Conservation (phyloP, 2,888 invertebrate species). For the Pemphredon lugubris region DNA sequence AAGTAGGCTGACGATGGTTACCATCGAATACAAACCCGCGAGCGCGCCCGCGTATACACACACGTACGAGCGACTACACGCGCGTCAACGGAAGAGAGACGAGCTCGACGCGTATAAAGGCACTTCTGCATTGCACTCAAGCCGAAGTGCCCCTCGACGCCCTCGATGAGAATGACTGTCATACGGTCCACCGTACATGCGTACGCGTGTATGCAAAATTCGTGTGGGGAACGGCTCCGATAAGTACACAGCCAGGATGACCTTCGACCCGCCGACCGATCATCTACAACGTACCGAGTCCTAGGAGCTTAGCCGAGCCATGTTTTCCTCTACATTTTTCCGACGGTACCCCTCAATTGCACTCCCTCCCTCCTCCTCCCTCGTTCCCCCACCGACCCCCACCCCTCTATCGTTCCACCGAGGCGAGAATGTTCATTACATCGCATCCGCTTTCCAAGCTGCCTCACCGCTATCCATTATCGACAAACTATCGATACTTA, state of each 20-base stretch:
- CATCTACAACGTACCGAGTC: conserved; percentile 16
- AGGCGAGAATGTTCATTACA: conserved; percentile 48
- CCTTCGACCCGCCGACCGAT: conserved; percentile 30
- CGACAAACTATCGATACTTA: conserved; percentile 13
- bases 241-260: conserved; percentile 13
- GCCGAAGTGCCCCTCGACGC: conserved; percentile 20
- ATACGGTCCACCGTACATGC: conserved; percentile 1
- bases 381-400: too few relatives aligned
- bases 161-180: conserved; percentile 25
- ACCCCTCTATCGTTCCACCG: too few relatives aligned
- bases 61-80: neutral
- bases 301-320: conserved; percentile 12
- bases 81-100: neutral
- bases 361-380: conserved; percentile 3
- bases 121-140: conserved; percentile 30
- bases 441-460: conserved; percentile 16
- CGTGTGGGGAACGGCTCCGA: neutral
- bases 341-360: conserved; percentile 8
- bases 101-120: conserved; percentile 3
- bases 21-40: conserved; percentile 8
- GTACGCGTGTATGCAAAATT: conserved; percentile 10
- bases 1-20: conserved; percentile 21
- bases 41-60: neutral
- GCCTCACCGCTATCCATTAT: conserved; percentile 14
- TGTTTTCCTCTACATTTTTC: conserved; percentile 35